Conservation (phyloP, 1,140 invertebrate genomes). For the Saccostrea glomerata region DNA sequence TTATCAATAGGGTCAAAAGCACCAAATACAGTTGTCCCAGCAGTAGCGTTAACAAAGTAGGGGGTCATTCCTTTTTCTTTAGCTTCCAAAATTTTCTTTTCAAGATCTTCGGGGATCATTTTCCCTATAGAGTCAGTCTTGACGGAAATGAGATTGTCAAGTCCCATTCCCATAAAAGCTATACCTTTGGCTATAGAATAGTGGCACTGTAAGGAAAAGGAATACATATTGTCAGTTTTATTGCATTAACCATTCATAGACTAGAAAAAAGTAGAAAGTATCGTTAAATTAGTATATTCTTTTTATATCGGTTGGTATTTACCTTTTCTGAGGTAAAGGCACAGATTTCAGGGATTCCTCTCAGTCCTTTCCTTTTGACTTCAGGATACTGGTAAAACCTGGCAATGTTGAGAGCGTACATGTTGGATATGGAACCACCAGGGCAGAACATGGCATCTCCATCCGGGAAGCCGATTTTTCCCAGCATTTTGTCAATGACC, state of each 20-base stretch:
- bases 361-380: slow-evolving; percentile 95
- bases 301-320: slow-evolving; percentile 49
- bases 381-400: slow-evolving; percentile 96
- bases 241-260: not conserved
- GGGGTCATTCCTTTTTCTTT: slow-evolving; percentile 92
- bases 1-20: slow-evolving; percentile 96
- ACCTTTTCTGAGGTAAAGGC: slow-evolving; percentile 99
- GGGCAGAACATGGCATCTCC: slow-evolving; percentile 98
- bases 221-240: not conserved
- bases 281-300: not conserved
- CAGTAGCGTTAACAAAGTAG: slow-evolving; percentile 96
- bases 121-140: slow-evolving; percentile 91
- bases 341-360: slow-evolving; percentile 89
- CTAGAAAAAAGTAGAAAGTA: not conserved
- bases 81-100: slow-evolving; percentile 90
- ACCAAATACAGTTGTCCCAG: slow-evolving; percentile 92
- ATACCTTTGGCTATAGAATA: slow-evolving; percentile 98
- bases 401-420: slow-evolving; percentile 95
- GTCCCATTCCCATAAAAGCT: slow-evolving; percentile 95
- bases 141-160: slow-evolving; percentile 95
- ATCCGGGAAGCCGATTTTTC: slow-evolving; percentile 91
- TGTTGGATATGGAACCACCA: slow-evolving; percentile 96
- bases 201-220: slow-evolving; percentile 87
- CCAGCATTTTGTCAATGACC: slow-evolving; percentile 94
- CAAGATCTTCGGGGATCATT: slow-evolving; percentile 93